These are phyloP conservation scores for Torymus tubicola DNA, from an alignment of 2,888 invertebrate genomes.

Conservation along the genomic window DNA sequence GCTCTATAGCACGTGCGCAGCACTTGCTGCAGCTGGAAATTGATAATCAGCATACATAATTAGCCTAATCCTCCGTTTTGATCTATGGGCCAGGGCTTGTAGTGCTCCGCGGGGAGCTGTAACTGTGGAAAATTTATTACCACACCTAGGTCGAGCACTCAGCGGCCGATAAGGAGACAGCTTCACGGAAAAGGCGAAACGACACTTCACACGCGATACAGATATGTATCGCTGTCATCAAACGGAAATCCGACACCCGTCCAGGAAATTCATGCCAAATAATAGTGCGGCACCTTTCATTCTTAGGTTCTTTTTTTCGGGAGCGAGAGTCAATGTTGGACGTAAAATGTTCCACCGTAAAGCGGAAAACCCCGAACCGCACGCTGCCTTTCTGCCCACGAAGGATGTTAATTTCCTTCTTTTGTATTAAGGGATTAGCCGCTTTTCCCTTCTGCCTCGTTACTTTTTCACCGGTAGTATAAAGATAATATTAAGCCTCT, in stretches of 20 bases:
- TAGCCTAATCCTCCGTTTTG: conserved; percentile 46
- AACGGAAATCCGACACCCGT: not conserved
- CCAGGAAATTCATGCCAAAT: conserved; percentile 41
- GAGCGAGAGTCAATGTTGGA: conserved; percentile 13
- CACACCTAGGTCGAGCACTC: not conserved
- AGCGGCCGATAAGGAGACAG: conserved; percentile 34
- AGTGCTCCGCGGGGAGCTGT: not conserved
- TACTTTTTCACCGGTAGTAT: too few relatives aligned
- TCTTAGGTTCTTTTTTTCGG: too few relatives aligned
- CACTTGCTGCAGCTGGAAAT: conserved; percentile 37
- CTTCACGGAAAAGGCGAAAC: conserved; percentile 27
- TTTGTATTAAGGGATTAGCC: too few relatives aligned
- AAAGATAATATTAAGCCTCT: too few relatives aligned
- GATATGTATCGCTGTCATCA: conserved; percentile 30
- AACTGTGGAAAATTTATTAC: conserved; percentile 40
- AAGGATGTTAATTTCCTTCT: too few relatives aligned
- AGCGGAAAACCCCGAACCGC: too few relatives aligned
- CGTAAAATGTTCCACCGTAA: not conserved
- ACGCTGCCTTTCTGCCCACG: too few relatives aligned
- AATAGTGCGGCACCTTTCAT: too few relatives aligned
- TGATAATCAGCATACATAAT: conserved; percentile 52
- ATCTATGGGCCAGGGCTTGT: conserved; percentile 21
- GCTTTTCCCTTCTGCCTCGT: too few relatives aligned
- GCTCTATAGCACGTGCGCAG: too few relatives aligned
- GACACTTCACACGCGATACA: conserved; percentile 37